Base-by-base conservation (phyloP, 2,888 invertebrate species). In the Agonum fuliginosum region DNA sequence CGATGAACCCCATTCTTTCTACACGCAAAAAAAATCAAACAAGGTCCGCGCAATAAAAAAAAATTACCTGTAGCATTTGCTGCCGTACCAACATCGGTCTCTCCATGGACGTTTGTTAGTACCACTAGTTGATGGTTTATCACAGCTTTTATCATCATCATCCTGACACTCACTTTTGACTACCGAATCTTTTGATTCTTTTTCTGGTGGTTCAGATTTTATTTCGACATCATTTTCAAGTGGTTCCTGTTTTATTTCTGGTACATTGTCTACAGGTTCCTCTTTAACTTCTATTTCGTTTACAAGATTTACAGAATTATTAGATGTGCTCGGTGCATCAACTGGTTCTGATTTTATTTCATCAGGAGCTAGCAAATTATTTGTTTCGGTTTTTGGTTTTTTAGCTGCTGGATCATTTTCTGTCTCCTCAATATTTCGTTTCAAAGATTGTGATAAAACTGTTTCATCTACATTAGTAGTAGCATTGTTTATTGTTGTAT, bases 61-160 rank as follows among this genome's bases (percentile, higher is more conserved):
- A 30, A 30, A 3, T 80, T 85, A 90, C 92, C 92, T 90, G 82
- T 91, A 92, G 84, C 93, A 93, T 77, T 85, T 86, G 6, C 85
- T 86, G 78, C 91, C 92, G 83, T 92, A 93, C 85, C 89, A 89
- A 84, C 93, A 93, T 73, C 90, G 87, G 80, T 91, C 90, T 51
- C 91, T 83, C 72, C 79, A 81, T 14, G 65, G 43, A 74, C 65
- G 80, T 48, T 76, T 72, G 67, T 75, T 48, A 22, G 30, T 62
- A 69, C 79, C 80, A 5, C 78, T 77, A n/a, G 71, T 62, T 20
- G 79, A 77, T 46, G 69, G 76, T 27, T 65, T 67, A 54, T 58
- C 69, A 17, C 12, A 8, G 46, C 78, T 58, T 6, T 6, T 24
- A 71, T 62, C 43, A 58, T 62, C 17, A n/a, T 62, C 30, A 70